Percentiles rank a stretch among this genome's conserved stretches.
Conservation (phyloP, 2,113 vertebrate genomes). For the Prolemur simus region DNA sequence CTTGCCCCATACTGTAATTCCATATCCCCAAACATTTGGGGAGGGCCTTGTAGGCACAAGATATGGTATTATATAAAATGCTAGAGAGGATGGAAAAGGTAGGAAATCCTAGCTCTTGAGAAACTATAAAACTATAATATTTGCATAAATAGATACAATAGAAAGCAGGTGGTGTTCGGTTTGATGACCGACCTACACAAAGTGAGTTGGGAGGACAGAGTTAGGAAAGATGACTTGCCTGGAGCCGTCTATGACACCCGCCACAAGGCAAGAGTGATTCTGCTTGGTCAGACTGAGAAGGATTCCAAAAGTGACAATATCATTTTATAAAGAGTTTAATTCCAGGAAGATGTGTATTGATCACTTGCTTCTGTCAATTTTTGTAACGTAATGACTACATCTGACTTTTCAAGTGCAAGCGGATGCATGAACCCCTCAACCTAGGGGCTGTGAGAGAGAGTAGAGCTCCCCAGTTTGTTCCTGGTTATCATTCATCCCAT, state of each 20-base stretch:
- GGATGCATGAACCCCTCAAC: neutral
- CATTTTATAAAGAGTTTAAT: neutral
- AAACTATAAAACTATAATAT: neutral
- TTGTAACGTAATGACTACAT: neutral
- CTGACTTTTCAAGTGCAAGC: neutral
- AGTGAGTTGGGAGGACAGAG: neutral
- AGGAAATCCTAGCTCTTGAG: neutral
- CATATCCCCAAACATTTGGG: neutral
- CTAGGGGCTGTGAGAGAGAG: neutral
- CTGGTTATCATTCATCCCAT: neutral
- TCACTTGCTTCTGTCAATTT: neutral
- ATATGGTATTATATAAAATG: neutral
- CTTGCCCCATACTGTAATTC: neutral
- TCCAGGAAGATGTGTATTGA: neutral
- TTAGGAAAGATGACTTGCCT: neutral
- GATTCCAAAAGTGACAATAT: neutral
- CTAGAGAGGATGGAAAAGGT: neutral
- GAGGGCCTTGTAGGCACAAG: neutral
- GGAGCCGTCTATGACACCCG: fast-evolving
- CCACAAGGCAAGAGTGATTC: neutral
- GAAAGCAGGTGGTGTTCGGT: neutral
- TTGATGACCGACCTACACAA: neutral
- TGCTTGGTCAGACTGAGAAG: neutral
- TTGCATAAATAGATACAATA: neutral
- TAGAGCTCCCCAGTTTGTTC: neutral